Conservation (phyloP, 2,888 invertebrate genomes). For the Aphodius sticticus region DNA sequence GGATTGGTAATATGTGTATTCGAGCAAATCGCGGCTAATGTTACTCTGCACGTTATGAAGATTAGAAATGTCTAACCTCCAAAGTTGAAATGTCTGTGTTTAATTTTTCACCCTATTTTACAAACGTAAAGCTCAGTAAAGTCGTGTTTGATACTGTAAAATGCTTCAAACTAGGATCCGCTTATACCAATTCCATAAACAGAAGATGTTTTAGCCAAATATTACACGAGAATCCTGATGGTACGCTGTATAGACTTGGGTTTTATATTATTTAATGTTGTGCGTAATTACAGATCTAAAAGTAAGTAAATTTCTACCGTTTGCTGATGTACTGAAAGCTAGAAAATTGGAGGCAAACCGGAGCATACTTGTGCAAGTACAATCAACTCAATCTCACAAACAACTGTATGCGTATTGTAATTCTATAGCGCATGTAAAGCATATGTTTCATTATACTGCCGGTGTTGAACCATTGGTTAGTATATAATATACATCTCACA, state of each 20-base stretch:
- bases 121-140: constrained; percentile 14
- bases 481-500: constrained; percentile 26
- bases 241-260: neutral
- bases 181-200: constrained; percentile 31
- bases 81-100: constrained; percentile 30
- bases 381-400: constrained; percentile 71
- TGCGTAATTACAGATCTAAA: neutral
- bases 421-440: constrained; percentile 69
- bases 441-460: constrained; percentile 70
- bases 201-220: constrained; percentile 36
- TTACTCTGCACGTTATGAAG: neutral
- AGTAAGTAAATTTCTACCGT: constrained; percentile 49
- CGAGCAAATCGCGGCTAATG: neutral
- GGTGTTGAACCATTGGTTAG: constrained; percentile 57
- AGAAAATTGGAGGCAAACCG: constrained; percentile 72
- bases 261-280: neutral
- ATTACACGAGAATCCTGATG: constrained; percentile 29
- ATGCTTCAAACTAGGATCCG: constrained; percentile 24
- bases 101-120: constrained; percentile 13
- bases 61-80: constrained; percentile 19
- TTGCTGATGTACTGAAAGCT: constrained; percentile 67
- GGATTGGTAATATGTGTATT: neutral
- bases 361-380: constrained; percentile 80
- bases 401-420: constrained; percentile 77
- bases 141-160: constrained; percentile 18